These are phyloP conservation scores for Albula goreensis DNA, from an alignment of 2,113 vertebrate genomes.

Conservation along the genomic window DNA sequence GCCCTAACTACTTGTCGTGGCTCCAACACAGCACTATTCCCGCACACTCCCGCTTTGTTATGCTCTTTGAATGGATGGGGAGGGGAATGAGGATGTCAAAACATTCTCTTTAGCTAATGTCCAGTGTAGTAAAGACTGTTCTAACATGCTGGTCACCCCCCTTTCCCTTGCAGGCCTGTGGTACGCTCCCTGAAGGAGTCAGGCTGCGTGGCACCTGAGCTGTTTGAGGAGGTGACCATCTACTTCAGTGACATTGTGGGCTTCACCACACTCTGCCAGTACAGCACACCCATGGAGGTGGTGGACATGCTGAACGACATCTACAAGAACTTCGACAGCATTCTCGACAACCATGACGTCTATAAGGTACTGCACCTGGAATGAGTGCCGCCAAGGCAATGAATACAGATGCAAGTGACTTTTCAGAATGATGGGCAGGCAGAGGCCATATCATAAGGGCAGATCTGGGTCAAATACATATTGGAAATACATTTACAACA, in stretches of 20 bases:
- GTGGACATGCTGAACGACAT: conserved; percentile 98
- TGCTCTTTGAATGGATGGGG: too few relatives aligned
- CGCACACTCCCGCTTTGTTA: too few relatives aligned
- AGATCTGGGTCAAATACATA: too few relatives aligned
- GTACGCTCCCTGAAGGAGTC: conserved; percentile 94
- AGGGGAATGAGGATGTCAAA: too few relatives aligned
- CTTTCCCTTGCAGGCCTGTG: conserved; percentile 74
- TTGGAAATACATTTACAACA: too few relatives aligned
- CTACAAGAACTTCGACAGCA: conserved; percentile 94
- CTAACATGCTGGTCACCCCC: too few relatives aligned
- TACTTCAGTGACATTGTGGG: conserved; percentile 99
- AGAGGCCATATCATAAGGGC: too few relatives aligned
- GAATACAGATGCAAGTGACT: too few relatives aligned
- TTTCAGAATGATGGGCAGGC: too few relatives aligned
- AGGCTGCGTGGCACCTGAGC: conserved; percentile 87
- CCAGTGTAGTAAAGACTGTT: background rate
- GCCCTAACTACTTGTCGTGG: background rate
- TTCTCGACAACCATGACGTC: conserved; percentile 92
- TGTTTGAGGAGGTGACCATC: conserved; percentile 93
- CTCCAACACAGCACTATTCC: too few relatives aligned
- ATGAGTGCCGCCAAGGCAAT: background rate
- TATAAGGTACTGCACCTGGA: conserved; percentile 80
- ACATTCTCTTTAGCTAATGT: too few relatives aligned
- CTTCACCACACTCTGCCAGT: conserved; percentile 95
- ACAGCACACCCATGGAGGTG: conserved; percentile 97